Evolutionary conservation across 2,888 invertebrate species (phyloP).

Genomic region (Philereme vetulata): DNA sequence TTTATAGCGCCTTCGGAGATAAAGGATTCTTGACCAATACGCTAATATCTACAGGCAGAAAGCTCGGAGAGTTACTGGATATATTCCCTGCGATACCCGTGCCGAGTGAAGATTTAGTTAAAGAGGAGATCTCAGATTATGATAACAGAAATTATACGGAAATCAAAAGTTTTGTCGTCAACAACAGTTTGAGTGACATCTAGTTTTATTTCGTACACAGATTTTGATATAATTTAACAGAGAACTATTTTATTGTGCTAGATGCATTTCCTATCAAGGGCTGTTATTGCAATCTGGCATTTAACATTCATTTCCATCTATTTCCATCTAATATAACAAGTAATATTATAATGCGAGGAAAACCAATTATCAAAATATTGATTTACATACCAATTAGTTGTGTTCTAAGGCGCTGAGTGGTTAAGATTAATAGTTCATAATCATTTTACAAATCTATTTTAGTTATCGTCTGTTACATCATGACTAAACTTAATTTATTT

Average conservation of each 20-base stretch:
- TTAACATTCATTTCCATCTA: too few relatives aligned
- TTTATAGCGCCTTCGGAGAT: conserved; percentile 36
- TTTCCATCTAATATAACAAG: too few relatives aligned
- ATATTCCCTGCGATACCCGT: conserved; percentile 68
- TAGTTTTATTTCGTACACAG: conserved; percentile 39
- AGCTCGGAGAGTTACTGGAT: conserved; percentile 70
- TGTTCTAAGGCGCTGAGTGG: too few relatives aligned
- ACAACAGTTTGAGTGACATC: conserved; percentile 52
- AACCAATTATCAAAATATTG: too few relatives aligned
- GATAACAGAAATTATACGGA: conserved; percentile 68
- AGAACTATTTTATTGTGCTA: conserved; percentile 17
- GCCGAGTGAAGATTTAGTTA: conserved; percentile 69
- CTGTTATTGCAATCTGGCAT: too few relatives aligned
- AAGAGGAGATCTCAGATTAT: conserved; percentile 72
- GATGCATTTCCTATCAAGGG: background rate
- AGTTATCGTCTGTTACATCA: too few relatives aligned
- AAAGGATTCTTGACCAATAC: conserved; percentile 62
- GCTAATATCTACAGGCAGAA: conserved; percentile 66
- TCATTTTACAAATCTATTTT: too few relatives aligned
- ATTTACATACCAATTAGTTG: too few relatives aligned
- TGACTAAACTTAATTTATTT: too few relatives aligned
- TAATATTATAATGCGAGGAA: too few relatives aligned
- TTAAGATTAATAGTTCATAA: too few relatives aligned
- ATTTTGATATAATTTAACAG: conserved; percentile 25
- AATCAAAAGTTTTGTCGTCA: conserved; percentile 72